Percentiles rank a stretch among this genome's conserved stretches.
Evolutionary conservation across 92 coral and sea anemone genomes (phyloP).

Genomic region (Metridium senile): DNA sequence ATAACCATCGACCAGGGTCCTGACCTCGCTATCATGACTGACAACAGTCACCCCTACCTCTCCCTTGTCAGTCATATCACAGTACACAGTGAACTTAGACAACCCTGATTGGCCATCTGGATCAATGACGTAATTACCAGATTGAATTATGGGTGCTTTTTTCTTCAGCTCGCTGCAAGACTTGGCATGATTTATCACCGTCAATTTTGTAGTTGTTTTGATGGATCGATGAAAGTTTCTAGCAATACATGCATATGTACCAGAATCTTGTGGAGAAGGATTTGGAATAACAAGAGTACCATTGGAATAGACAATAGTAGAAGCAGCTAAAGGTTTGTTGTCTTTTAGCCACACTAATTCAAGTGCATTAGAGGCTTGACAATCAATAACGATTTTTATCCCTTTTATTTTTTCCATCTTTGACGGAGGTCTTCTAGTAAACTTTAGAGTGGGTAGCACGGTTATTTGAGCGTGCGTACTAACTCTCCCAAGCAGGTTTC

Average conservation of each 20-base stretch:
- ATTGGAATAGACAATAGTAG: conserved; percentile 17
- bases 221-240: conserved; percentile 32
- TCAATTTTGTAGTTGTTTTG: conserved; percentile 35
- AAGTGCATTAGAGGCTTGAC: conserved; percentile 34
- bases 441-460: conserved; percentile 16
- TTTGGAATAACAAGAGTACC: conserved; percentile 33
- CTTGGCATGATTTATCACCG: neutral
- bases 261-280: neutral
- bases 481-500: conserved; percentile 30
- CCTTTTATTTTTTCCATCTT: neutral
- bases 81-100: conserved; percentile 45
- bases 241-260: conserved; percentile 50
- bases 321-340: conserved; percentile 12
- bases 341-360: conserved; percentile 30
- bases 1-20: conserved; percentile 42
- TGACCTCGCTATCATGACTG: conserved; percentile 67
- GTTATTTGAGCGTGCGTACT: conserved; percentile 26
- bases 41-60: conserved; percentile 67
- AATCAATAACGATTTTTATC: conserved; percentile 3
- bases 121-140: conserved; percentile 42
- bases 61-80: conserved; percentile 65
- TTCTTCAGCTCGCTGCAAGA: conserved; percentile 33
- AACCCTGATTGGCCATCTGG: conserved; percentile 45
- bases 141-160: neutral
- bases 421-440: conserved; percentile 30